Conservation (phyloP, 2,888 invertebrate genomes). For the Leucozona laternaria region DNA sequence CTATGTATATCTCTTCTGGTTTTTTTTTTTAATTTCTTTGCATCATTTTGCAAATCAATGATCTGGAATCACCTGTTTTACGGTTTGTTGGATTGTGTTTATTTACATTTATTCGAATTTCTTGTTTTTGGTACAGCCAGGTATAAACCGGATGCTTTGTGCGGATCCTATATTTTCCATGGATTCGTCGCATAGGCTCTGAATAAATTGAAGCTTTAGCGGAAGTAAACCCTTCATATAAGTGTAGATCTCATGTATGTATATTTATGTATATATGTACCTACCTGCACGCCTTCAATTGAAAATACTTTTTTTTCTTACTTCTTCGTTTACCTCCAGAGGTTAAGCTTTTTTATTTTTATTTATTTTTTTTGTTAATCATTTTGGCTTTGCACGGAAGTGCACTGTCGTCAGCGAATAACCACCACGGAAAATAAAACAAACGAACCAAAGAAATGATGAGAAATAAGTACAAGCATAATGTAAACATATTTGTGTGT, state of each 20-base stretch:
- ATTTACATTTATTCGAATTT: constrained; percentile 46
- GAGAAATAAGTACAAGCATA: not conserved
- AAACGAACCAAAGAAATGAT: constrained; percentile 39
- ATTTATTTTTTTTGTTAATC: constrained; percentile 13
- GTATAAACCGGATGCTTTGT: constrained; percentile 63
- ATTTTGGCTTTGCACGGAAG: constrained; percentile 64
- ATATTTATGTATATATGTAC: not conserved
- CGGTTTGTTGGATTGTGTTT: constrained; percentile 53
- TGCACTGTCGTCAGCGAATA: constrained; percentile 62
- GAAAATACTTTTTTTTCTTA: constrained; percentile 19
- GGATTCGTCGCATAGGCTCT: constrained; percentile 15
- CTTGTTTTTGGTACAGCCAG: not conserved
- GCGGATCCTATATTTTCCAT: constrained; percentile 25
- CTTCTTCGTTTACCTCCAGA: constrained; percentile 17
- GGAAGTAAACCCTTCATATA: constrained; percentile 58
- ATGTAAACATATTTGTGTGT: not conserved
- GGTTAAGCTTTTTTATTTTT: constrained; percentile 12
- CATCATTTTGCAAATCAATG: constrained; percentile 32
- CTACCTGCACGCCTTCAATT: constrained; percentile 44
- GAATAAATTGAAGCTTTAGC: constrained; percentile 33
- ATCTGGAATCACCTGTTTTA: constrained; percentile 61
- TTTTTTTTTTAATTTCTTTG: not conserved
- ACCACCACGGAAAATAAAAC: constrained; percentile 46
- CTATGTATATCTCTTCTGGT: not conserved
- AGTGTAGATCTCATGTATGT: constrained; percentile 23